Evolutionary conservation across 2,888 invertebrate species (phyloP).

Genomic region (Coleophora flavipennella): DNA sequence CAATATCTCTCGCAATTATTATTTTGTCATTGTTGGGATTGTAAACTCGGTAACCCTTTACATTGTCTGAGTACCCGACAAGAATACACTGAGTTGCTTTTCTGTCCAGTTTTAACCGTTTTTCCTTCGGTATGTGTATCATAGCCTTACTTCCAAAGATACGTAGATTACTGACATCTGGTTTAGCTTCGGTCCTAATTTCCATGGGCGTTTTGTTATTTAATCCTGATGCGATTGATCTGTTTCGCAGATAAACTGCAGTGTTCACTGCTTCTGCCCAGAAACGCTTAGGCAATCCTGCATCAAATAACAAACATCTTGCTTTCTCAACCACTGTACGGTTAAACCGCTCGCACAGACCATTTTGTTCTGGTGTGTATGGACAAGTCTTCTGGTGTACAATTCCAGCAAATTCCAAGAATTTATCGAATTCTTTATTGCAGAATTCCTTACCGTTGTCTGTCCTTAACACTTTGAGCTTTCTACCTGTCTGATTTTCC

Average conservation of each 20-base stretch:
- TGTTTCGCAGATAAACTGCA: conserved; percentile 14
- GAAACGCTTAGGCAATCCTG: conserved; percentile 10
- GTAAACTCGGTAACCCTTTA: no score
- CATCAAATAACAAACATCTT: conserved; percentile 15
- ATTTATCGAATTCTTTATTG: neutral
- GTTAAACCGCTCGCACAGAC: no score
- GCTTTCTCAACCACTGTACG: conserved; percentile 17
- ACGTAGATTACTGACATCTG: conserved; percentile 8
- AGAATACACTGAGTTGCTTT: conserved; percentile 5
- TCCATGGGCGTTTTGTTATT: conserved; percentile 17
- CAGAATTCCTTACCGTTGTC: neutral
- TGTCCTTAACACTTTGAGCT: neutral
- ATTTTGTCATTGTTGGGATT: no score
- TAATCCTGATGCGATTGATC: conserved; percentile 6
- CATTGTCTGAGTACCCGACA: neutral
- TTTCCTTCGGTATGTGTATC: conserved; percentile 2
- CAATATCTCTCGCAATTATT: no score
- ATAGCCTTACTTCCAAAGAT: conserved; percentile 5
- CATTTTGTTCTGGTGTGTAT: conserved; percentile 23
- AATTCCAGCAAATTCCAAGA: neutral
- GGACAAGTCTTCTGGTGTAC: neutral
- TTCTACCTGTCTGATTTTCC: neutral
- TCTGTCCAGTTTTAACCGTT: conserved; percentile 3
- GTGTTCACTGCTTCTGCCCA: conserved; percentile 18
- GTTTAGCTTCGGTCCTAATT: conserved; percentile 28